Evolutionary conservation across 1,140 invertebrate genomes (phyloP).

Genomic region (Periplaneta americana): DNA sequence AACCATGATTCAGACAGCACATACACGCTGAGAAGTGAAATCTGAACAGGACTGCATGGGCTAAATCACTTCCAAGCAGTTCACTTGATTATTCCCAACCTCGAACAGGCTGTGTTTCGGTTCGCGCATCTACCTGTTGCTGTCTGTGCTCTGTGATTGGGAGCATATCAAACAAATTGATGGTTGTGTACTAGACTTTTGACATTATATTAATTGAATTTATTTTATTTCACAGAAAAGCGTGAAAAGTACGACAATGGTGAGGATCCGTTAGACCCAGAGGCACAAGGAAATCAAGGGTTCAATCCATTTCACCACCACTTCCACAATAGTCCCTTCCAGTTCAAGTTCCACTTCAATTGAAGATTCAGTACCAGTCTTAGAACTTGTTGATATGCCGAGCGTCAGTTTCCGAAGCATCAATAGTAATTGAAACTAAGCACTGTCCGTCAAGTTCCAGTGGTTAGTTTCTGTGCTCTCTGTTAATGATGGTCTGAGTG

Average conservation of each 20-base stretch:
- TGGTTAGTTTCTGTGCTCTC: neutral
- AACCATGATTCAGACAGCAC: no score
- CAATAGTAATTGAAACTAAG: neutral
- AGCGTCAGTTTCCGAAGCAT: neutral
- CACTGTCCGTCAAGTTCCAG: neutral
- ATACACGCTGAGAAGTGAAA: no score
- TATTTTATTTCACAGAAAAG: slow-evolving; percentile 81
- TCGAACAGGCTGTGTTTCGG: no score
- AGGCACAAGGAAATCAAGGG: slow-evolving; percentile 62
- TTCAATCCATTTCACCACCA: slow-evolving; percentile 81
- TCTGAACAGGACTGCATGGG: no score
- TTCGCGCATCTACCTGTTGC: no score
- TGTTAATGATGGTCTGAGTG: neutral
- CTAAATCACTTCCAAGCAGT: no score
- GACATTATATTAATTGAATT: no score
- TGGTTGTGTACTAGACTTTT: no score
- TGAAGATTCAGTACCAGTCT: slow-evolving; percentile 33
- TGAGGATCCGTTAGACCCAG: slow-evolving; percentile 96
- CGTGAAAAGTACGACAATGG: slow-evolving; percentile 89
- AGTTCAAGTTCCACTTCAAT: slow-evolving; percentile 96
- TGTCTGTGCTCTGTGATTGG: no score
- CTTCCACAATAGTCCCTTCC: slow-evolving; percentile 78
- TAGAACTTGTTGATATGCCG: neutral
- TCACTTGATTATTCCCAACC: no score
- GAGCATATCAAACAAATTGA: no score